Evolutionary conservation across 2,888 invertebrate species (phyloP).

Genomic region (Erebia palarica): DNA sequence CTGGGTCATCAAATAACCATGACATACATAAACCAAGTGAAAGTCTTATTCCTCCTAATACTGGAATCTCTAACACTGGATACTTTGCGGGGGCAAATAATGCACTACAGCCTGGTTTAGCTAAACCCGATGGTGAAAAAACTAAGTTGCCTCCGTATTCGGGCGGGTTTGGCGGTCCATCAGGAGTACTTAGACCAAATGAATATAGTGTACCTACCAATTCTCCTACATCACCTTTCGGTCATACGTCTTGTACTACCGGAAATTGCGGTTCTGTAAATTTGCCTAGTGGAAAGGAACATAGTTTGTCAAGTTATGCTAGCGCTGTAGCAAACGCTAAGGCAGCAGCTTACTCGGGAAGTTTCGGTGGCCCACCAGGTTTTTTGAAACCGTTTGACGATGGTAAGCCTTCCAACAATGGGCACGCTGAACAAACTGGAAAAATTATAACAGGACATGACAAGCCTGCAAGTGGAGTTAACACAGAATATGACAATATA

Average conservation of each 20-base stretch:
- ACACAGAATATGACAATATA: background rate
- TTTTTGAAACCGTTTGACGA: conserved; percentile 64
- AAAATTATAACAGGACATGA: conserved; percentile 18
- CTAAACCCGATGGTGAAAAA: conserved; percentile 28
- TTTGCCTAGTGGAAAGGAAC: conserved; percentile 12
- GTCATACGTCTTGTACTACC: conserved; percentile 32
- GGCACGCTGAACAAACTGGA: conserved; percentile 15
- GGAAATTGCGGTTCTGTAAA: conserved; percentile 37
- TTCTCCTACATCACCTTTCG: conserved; percentile 37
- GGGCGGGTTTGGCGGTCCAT: conserved; percentile 58
- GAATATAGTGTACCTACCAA: conserved; percentile 48
- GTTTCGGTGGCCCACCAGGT: conserved; percentile 76
- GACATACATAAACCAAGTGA: conserved; percentile 20
- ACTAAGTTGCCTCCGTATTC: conserved; percentile 47
- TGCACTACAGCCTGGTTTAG: conserved; percentile 7
- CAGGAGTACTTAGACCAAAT: conserved; percentile 56
- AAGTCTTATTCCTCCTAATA: conserved; percentile 21
- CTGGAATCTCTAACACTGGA: background rate
- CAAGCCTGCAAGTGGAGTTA: conserved; percentile 12
- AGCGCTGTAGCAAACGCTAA: conserved; percentile 53
- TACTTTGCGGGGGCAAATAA: conserved; percentile 1
- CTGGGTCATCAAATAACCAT: conserved; percentile 1
- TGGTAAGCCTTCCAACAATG: conserved; percentile 39
- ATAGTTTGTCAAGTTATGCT: conserved; percentile 36
- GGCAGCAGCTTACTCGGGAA: conserved; percentile 63